Evolutionary conservation across 2,797 vertebrate genomes (phyloP), one percentile per base, ranked within the genome.

Genomic region (Periparus ater): DNA sequence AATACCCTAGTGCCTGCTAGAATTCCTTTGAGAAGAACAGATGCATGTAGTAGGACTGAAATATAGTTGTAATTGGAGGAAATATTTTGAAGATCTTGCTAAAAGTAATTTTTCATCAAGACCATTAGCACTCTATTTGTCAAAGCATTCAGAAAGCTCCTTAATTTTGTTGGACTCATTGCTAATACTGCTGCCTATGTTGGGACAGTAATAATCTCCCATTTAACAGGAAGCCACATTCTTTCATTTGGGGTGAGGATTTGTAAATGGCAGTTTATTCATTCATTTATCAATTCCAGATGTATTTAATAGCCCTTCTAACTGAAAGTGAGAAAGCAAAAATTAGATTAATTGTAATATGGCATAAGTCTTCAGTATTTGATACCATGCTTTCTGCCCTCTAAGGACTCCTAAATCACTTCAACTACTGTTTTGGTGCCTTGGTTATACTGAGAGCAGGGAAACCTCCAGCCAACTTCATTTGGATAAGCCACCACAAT

Each of bases 271-370:
- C 57, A 89, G 50, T 51, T 78, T 83, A 92, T 93, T 96, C 91
- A 92, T 89, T 77, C 84, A 92, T 83, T 94, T 89, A 96, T 95
- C 76, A 89, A 23, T 77, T 91, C 84, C 96, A 97, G 78, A 96
- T 93, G 93, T 67, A 95, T 80, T 96, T 89, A 89, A 89, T 30
- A 77, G 78, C 38, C 68, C 77, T 85, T 95, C 84, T 89, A 73
- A 92, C 27, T 85, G 54, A 34, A 95, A 94, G 79, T 55, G 47
- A 58, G 42, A 48, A 94, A 93, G 87, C 54, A 89, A 80, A 88
- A 89, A 92, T 80, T 66, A 83, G 50, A 93, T 94, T 85, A 89
- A 92, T 61, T 93, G 44, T 53, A 85, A 74, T 83, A 94, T 10
- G 72, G 75, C 50, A 87, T 38, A 66, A 85, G 22, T 55, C 42